phyloP scores from a whole-genome alignment of 2,888 invertebrate genomes.

The Ctena decussata region DNA sequence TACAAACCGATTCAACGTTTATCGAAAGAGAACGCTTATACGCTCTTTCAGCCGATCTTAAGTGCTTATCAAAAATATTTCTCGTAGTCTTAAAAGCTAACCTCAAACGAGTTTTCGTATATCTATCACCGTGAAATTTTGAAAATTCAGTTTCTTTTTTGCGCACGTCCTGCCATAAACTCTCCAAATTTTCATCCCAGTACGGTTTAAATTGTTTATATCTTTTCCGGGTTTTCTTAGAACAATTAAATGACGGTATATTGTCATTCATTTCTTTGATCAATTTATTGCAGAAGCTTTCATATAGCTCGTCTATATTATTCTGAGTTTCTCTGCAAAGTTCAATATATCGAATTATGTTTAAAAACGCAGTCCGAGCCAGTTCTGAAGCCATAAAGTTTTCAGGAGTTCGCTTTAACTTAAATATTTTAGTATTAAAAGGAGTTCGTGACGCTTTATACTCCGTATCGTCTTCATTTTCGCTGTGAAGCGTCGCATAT shows the following conservation, averaged over 20 bases:
- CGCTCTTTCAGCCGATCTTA: constrained; percentile 20
- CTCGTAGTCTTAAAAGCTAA: constrained; percentile 6
- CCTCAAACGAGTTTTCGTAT: neutral
- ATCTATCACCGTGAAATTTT: neutral
- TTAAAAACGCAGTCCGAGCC: neutral
- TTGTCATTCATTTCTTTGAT: constrained; percentile 27
- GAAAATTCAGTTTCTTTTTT: constrained; percentile 16
- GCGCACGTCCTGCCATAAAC: constrained; percentile 23
- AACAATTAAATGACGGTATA: constrained; percentile 9
- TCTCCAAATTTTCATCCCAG: constrained; percentile 39
- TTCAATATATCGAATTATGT: constrained; percentile 25
- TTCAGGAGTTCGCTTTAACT: constrained; percentile 21
- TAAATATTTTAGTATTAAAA: constrained; percentile 10
- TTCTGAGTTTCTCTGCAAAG: constrained; percentile 19
- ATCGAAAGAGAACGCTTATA: constrained; percentile 13
- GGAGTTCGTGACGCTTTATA: neutral
- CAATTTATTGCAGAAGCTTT: constrained; percentile 11
- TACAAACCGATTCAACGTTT: constrained; percentile 36
- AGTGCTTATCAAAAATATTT: constrained; percentile 21
- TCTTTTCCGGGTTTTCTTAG: constrained; percentile 18
- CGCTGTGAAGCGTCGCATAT: neutral
- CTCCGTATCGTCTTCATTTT: neutral
- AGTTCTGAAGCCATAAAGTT: constrained; percentile 24
- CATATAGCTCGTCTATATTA: constrained; percentile 17
- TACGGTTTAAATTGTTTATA: constrained; percentile 23